Evolutionary conservation across 2,113 vertebrate species (phyloP).

Genomic region (Campylorhamphus procurvoides): DNA sequence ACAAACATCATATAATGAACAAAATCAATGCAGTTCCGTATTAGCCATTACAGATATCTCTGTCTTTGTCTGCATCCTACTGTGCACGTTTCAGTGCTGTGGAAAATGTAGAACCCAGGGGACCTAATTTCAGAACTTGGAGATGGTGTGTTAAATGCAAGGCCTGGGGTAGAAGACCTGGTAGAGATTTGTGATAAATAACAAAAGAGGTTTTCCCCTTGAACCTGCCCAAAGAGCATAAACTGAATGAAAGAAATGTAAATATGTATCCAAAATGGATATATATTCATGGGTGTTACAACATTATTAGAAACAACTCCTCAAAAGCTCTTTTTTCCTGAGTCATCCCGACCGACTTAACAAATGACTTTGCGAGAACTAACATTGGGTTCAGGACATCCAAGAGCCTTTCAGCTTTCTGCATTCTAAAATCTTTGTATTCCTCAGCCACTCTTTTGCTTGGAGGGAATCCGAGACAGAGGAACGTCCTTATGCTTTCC

Average conservation of each 20-base stretch:
- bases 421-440: slow-evolving; percentile 3
- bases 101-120: neutral
- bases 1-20: slow-evolving; percentile 33
- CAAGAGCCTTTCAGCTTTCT: neutral
- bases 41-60: slow-evolving; percentile 10
- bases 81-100: neutral
- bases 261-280: neutral
- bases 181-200: neutral
- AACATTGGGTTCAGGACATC: neutral
- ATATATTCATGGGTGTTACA: neutral
- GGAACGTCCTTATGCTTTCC: neutral
- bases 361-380: neutral
- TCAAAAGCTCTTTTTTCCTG: neutral
- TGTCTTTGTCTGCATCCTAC: neutral
- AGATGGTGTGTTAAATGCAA: neutral
- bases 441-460: neutral
- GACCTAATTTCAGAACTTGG: neutral
- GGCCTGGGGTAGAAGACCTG: neutral
- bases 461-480: neutral
- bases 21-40: slow-evolving; percentile 46
- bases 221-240: neutral
- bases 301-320: neutral
- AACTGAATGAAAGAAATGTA: neutral
- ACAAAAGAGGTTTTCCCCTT: neutral
- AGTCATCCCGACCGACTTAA: neutral